A percentile compares a stretch with the other conserved stretches of the same genome.
Conservation (phyloP, 2,888 invertebrate genomes). For the Norana najaformis region DNA sequence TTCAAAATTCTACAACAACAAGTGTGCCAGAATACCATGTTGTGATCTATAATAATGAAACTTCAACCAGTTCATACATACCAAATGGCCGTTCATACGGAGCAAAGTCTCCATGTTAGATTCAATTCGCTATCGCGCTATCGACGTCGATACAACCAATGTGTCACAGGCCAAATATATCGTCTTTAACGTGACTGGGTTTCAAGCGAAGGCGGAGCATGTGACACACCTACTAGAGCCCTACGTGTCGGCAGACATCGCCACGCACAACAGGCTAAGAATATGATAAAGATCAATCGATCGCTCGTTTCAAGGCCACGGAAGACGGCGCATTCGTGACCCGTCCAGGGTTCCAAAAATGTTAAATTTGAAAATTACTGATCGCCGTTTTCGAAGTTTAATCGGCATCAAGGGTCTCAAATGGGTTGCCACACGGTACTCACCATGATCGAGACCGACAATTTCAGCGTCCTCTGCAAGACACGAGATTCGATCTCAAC, state of each 20-base stretch:
- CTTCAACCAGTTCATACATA: neutral
- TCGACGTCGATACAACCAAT: neutral
- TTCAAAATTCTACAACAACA: neutral
- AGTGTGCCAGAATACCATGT: neutral
- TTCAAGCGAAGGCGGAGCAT: neutral
- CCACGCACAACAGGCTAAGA: neutral
- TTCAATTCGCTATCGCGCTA: neutral
- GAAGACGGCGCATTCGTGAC: neutral
- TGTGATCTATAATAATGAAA: neutral
- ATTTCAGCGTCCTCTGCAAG: neutral
- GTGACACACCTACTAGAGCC: neutral
- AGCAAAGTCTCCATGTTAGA: neutral
- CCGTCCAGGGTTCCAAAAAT: neutral
- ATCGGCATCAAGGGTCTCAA: neutral
- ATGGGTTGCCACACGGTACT: neutral
- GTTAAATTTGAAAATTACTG: neutral
- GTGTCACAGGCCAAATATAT: neutral
- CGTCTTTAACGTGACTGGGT: neutral
- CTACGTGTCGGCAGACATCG: neutral
- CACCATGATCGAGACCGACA: neutral
- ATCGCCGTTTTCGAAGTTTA: neutral
- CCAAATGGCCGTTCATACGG: neutral
- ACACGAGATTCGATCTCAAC: neutral
- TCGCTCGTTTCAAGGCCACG: neutral
- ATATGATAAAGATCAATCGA: neutral